Evolutionary conservation across 2,888 invertebrate genomes (phyloP), one percentile per base, ranked within the genome.

Genomic region (Zeuzera pyrina): DNA sequence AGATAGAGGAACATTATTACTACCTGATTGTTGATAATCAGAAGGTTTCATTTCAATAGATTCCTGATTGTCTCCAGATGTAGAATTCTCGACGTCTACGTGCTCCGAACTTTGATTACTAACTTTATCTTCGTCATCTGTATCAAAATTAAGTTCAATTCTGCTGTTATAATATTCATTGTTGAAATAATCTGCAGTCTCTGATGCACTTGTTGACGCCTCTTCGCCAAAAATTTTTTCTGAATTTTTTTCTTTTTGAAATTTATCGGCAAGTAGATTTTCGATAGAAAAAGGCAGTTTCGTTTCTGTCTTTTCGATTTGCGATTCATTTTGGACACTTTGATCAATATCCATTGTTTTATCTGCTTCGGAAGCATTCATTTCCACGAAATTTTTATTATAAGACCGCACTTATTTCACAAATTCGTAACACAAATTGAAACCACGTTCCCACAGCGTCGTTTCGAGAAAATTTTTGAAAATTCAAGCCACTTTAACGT

Each of bases 231-330:
- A 23, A 21, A 32, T 30, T 37, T 37, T 28, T 29, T 19, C 27
- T 21, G 29, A 23, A 8, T 31, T 33, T n/a, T 37, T 40, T 3
- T 43, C 32, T 38, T 43, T 52, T 19, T 57, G 55, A 35, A 74
- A 67, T 47, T 76, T 83, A 41, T 71, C 67, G 2, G 81, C 73
- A 2, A 83, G 45, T 29, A 83, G 56, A 45, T 54, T 81, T 21
- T 81, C 81, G 28, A 83, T 83, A 0, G 81, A 83, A 50, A 83
- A 83, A 0, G 79, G 57, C 6, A 81, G 39, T 49, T 71, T 77
- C 0, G 51, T 38, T 36, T 78, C 79, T 0, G 29, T 39, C 55
- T 57, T 77, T 29, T 68, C 69, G 2, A 37, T 36, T 57, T 65
- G 71, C 25, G 40, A 37, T 33, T 47, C 52, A 23, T 37, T 43